Conservation (phyloP, 2,888 invertebrate genomes). For the Hecatera dysodea region DNA sequence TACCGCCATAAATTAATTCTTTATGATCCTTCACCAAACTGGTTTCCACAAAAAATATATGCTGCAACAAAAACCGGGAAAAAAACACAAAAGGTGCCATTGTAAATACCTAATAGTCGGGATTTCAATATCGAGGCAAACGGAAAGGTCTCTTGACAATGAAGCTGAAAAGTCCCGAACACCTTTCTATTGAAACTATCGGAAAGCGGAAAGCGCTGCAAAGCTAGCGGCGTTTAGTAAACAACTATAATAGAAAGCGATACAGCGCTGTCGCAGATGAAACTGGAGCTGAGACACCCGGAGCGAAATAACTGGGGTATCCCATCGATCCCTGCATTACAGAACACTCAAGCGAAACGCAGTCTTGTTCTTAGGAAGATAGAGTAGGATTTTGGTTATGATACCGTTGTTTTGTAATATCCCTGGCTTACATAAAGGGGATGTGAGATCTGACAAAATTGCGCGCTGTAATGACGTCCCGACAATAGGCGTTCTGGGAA, state of each 20-base stretch:
- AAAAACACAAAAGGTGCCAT: constrained; percentile 74
- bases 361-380: not conserved
- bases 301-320: constrained; percentile 86
- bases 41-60: constrained; percentile 79
- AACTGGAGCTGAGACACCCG: constrained; percentile 79
- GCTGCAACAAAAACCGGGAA: constrained; percentile 70
- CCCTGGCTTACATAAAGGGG: constrained; percentile 88
- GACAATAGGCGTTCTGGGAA: constrained; percentile 89
- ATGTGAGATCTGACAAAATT: constrained; percentile 86
- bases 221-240: constrained; percentile 55
- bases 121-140: constrained; percentile 74
- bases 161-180: constrained; percentile 81
- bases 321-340: constrained; percentile 80
- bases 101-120: constrained; percentile 82
- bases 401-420: constrained; percentile 76
- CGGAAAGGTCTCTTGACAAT: constrained; percentile 81
- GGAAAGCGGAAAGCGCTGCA: constrained; percentile 77
- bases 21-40: constrained; percentile 78
- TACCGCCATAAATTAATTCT: constrained; percentile 79
- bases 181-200: constrained; percentile 74
- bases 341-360: constrained; percentile 55
- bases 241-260: constrained; percentile 58
- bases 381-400: constrained; percentile 63
- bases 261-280: constrained; percentile 75
- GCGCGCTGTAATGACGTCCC: constrained; percentile 84